Conservation (phyloP, 2,888 invertebrate genomes). For the Nomada ferruginata region DNA sequence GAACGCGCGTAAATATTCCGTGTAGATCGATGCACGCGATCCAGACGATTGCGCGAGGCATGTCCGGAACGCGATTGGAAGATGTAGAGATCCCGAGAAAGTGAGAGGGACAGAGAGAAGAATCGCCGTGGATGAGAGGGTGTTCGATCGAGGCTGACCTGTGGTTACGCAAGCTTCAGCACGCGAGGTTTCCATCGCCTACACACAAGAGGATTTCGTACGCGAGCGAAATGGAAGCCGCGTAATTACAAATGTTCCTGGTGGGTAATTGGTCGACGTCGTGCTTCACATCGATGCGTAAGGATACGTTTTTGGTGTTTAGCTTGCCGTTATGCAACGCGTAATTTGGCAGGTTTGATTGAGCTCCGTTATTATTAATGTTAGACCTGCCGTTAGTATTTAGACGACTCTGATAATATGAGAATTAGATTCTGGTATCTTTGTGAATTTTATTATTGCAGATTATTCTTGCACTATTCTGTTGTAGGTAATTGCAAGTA, state of each 20-base stretch:
- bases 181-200: slow-evolving; percentile 52
- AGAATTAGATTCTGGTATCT: too few species aligned
- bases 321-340: neutral
- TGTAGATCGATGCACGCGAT: slow-evolving; percentile 47
- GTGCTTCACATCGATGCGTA: slow-evolving; percentile 7
- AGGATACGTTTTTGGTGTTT: neutral
- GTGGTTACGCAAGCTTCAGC: slow-evolving; percentile 63
- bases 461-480: too few species aligned
- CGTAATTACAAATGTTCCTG: slow-evolving; percentile 38
- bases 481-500: too few species aligned
- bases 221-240: slow-evolving; percentile 2
- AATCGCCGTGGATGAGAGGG: slow-evolving; percentile 46
- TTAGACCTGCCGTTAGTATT: too few species aligned
- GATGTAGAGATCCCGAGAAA: slow-evolving; percentile 43
- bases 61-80: slow-evolving; percentile 34
- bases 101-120: neutral
- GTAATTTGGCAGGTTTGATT: neutral
- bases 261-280: slow-evolving; percentile 24
- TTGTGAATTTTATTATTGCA: too few species aligned
- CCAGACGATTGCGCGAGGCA: slow-evolving; percentile 49
- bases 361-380: too few species aligned
- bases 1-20: slow-evolving; percentile 31
- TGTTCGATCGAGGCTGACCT: slow-evolving; percentile 41
- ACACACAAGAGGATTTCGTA: slow-evolving; percentile 18
- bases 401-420: too few species aligned